Evolutionary conservation across 2,113 vertebrate genomes (phyloP), one percentile per base, ranked within the genome.

Genomic region (Serinus canaria): DNA sequence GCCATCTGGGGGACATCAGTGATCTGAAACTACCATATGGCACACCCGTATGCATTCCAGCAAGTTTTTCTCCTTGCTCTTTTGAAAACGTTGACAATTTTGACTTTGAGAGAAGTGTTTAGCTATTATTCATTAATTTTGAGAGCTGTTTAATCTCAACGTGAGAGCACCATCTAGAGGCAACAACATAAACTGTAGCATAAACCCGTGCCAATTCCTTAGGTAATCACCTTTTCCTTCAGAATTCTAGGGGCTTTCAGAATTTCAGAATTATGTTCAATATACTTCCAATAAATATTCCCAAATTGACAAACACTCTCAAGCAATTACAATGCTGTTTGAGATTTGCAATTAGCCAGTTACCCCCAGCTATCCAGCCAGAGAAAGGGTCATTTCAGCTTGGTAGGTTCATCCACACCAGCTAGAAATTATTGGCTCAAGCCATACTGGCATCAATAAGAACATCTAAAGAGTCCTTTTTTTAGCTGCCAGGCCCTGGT

Each of bases 101-200:
- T 94, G 35, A 53, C 31, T 82, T 67, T 28, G 43, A 85, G 44
- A 52, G 24, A 72, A 69, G 22, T 37, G 5, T 31, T 76, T 31
- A 23, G 19, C 35, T 16, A 15, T 49, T 62, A 27, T 5, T 69
- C 43, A 47, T 19, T 62, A 27, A 41, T 75, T 41, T 6, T 15
- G 31, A 37, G 77, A 56, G 21, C 11, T 11, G 30, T 33, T 53
- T 28, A 9, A 55, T 58, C 55, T 67, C 67, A 62, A 41, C 3
- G 0, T 39, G 50, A 92, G 67, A 83, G 95, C 95, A 91, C 95
- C 96, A 96, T 90, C 95, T 97, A 93, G 84, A 69, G 96, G 75
- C 67, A 80, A 15, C 4, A 46, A 19, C 4, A 14, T 10, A 23
- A 33, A 28, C 33, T 3, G 3, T 30, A 31, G 20, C 22, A 35